phyloP scores from a whole-genome alignment of 2,888 invertebrate species.

The Ptilodon capucinus region DNA sequence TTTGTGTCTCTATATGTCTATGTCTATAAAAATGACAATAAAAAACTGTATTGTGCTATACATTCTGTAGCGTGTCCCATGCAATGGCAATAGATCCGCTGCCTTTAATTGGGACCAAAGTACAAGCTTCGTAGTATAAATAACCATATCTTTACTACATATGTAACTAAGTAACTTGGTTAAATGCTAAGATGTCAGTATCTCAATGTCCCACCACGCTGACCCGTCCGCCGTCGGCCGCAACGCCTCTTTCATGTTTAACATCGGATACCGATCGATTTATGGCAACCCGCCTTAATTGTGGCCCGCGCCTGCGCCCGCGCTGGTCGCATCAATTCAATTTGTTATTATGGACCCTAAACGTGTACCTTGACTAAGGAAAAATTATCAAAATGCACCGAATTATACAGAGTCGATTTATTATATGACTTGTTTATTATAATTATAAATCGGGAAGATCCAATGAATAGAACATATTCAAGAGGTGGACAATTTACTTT shows the following conservation, averaged over 20 bases:
- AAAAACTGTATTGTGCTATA: no score
- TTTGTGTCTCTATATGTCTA: no score
- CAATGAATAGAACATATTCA: no score
- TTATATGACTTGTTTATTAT: background rate
- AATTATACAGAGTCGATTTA: background rate
- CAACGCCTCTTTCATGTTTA: slow-evolving; percentile 78
- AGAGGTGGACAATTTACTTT: no score
- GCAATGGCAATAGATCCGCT: no score
- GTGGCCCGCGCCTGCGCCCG: slow-evolving; percentile 52
- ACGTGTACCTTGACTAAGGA: slow-evolving; percentile 21
- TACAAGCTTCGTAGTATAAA: no score
- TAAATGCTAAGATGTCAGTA: background rate
- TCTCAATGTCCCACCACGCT: background rate
- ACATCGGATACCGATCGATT: slow-evolving; percentile 71
- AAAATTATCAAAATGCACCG: background rate
- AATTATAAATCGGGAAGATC: background rate
- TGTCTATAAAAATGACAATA: no score
- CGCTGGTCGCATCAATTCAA: slow-evolving; percentile 64
- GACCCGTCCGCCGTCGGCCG: slow-evolving; percentile 28
- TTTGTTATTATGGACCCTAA: slow-evolving; percentile 69
- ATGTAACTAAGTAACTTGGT: background rate
- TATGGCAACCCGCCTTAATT: slow-evolving; percentile 76
- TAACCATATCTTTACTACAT: background rate
- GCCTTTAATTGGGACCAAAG: no score
- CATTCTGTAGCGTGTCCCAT: no score